Evolutionary conservation across 2,888 invertebrate species (phyloP).

Genomic region (Reticulitermes lucifugus): DNA sequence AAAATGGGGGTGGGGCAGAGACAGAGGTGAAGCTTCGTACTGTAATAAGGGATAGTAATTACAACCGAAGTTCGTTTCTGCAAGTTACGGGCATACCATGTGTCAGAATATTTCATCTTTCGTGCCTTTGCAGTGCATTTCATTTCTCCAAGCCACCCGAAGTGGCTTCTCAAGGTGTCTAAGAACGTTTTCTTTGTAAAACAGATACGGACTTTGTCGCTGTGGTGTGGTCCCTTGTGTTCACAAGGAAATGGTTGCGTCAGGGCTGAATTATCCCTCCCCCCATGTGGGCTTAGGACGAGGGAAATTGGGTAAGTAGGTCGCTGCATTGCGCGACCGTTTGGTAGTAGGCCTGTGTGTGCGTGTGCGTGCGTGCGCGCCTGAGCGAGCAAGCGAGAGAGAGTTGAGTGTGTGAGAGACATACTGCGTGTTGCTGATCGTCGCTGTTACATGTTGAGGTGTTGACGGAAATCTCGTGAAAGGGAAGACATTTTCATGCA

Average conservation of each 20-base stretch:
- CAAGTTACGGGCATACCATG: too few species aligned
- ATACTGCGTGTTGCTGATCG: background rate
- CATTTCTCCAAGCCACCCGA: too few species aligned
- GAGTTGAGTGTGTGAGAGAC: too few species aligned
- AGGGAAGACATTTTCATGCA: background rate
- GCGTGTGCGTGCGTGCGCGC: background rate
- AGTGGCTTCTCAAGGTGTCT: too few species aligned
- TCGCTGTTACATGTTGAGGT: background rate
- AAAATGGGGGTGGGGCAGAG: too few species aligned
- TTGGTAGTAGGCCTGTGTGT: background rate
- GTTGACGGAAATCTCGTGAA: background rate
- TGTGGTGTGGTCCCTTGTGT: background rate
- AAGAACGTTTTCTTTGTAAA: background rate
- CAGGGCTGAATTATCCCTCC: constrained; percentile 31
- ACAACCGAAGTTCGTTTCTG: too few species aligned
- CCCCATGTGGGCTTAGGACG: background rate
- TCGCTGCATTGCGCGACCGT: constrained; percentile 18
- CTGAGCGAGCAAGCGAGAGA: too few species aligned
- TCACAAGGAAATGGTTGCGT: constrained; percentile 34
- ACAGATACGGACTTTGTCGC: background rate
- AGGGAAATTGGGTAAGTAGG: constrained; percentile 45
- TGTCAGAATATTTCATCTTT: too few species aligned
- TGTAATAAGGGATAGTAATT: too few species aligned
- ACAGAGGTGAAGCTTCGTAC: too few species aligned
- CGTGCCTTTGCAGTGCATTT: too few species aligned